Percentiles rank a stretch among this genome's conserved stretches.
These are phyloP conservation scores for Anoura caudifer DNA, from an alignment of 2,113 vertebrate genomes.

Conservation along the genomic window DNA sequence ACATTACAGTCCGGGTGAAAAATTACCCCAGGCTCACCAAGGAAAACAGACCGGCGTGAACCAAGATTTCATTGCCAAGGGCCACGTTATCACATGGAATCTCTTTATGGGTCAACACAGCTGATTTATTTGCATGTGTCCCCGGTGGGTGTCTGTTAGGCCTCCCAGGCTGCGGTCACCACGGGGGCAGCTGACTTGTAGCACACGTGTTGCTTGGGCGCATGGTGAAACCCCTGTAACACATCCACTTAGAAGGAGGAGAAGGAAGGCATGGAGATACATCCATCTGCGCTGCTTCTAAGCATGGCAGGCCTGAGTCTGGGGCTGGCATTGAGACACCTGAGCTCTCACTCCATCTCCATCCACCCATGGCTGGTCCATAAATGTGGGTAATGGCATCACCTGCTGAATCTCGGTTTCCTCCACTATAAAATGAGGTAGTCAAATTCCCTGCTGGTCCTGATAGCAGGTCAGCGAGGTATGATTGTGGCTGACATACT, in stretches of 20 bases:
- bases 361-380: rapidly evolving
- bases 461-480: background rate
- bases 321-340: background rate
- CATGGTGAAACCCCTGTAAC: background rate
- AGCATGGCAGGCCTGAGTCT: background rate
- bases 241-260: background rate
- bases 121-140: background rate
- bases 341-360: background rate
- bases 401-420: background rate
- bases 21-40: slow-evolving; percentile 46
- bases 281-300: background rate
- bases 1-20: slow-evolving; percentile 55
- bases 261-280: background rate
- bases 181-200: background rate
- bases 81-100: slow-evolving; percentile 53
- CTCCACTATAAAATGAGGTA: background rate
- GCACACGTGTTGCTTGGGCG: background rate
- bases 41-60: slow-evolving; percentile 64
- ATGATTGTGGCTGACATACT: background rate
- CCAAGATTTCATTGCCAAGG: slow-evolving; percentile 61
- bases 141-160: background rate
- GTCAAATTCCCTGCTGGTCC: background rate
- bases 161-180: background rate
- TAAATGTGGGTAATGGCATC: background rate
- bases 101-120: slow-evolving; percentile 66